phyloP scores from a whole-genome alignment of 2,113 vertebrate genomes.

The Halcyon malimbica region DNA sequence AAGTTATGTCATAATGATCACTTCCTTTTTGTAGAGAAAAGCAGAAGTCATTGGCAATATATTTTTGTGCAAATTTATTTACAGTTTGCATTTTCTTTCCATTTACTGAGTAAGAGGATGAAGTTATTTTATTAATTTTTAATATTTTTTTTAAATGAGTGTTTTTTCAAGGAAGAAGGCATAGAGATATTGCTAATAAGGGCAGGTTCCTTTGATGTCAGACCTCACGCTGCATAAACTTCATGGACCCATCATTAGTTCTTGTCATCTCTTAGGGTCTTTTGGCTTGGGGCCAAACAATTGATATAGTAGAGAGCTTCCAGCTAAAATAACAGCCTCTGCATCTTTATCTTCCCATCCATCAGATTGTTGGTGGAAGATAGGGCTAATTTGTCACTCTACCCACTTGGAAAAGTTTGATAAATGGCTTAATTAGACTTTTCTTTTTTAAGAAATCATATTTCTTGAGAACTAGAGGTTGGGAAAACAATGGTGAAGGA shows the following conservation, averaged over 20 bases:
- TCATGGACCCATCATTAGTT: conserved; percentile 48
- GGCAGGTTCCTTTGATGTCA: conserved; percentile 30
- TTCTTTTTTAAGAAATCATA: conserved; percentile 10
- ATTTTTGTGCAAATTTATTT: background rate
- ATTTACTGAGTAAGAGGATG: background rate
- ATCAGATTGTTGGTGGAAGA: conserved; percentile 53
- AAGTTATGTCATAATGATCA: background rate
- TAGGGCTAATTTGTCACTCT: conserved; percentile 70
- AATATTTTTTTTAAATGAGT: background rate
- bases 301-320: conserved; percentile 60
- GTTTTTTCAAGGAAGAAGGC: background rate
- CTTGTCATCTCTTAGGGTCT: conserved; percentile 43
- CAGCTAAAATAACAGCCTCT: conserved; percentile 75
- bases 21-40: background rate
- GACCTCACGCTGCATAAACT: conserved; percentile 19
- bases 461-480: conserved; percentile 43
- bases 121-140: background rate
- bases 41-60: background rate
- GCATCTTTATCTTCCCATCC: conserved; percentile 66
- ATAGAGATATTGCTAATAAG: background rate
- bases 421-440: conserved; percentile 74
- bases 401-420: conserved; percentile 59
- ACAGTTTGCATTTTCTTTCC: background rate
- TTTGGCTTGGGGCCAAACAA: conserved; percentile 53
- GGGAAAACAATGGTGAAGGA: conserved; percentile 59